phyloP scores from a whole-genome alignment of 2,113 vertebrate species.

The Neolamprologus devosi region DNA sequence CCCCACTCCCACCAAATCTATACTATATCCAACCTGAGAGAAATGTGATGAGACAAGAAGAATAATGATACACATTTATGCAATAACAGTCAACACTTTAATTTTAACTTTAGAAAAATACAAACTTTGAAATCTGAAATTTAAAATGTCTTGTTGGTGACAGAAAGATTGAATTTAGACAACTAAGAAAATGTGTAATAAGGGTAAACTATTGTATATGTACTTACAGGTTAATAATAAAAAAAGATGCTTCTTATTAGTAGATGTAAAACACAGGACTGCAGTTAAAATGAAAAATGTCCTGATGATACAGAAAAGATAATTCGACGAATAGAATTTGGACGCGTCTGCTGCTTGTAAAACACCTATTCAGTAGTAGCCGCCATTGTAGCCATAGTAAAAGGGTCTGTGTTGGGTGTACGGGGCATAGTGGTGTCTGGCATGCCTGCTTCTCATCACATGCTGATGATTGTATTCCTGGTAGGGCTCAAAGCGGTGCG shows the following conservation, averaged over 20 bases:
- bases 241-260: not conserved
- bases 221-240: not conserved
- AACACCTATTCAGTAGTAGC: not conserved
- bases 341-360: not conserved
- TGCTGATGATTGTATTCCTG: not conserved
- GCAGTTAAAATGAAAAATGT: not conserved
- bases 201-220: accelerated
- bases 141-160: not conserved
- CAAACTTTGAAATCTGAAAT: not conserved
- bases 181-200: not conserved
- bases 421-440: conserved; percentile 5
- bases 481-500: not conserved
- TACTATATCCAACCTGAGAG: not conserved
- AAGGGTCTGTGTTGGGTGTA: not conserved
- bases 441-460: conserved; percentile 8
- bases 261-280: not conserved
- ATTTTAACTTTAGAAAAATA: not conserved
- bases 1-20: accelerated
- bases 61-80: not conserved
- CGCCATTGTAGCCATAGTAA: accelerated
- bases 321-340: accelerated
- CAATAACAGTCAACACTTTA: not conserved
- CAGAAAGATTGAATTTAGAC: not conserved
- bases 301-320: not conserved
- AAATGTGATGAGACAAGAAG: not conserved